Conservation (phyloP, 2,797 vertebrate species). For the Acanthiza pusilla region DNA sequence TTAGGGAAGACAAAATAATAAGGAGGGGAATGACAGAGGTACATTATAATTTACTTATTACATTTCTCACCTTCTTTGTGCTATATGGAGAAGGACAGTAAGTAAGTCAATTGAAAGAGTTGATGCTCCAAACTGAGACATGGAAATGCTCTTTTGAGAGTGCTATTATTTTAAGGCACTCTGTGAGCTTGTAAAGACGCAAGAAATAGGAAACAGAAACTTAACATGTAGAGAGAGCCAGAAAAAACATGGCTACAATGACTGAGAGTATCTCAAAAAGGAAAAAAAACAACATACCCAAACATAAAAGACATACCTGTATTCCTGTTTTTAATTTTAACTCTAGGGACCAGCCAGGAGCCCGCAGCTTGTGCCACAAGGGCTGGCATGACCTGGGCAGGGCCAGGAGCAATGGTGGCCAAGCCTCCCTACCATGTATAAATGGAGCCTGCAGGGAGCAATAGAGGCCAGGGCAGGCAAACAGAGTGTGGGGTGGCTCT, state of each 20-base stretch:
- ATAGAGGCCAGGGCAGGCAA: background rate
- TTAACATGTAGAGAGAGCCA: background rate
- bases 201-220: background rate
- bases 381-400: background rate
- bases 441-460: background rate
- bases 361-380: background rate
- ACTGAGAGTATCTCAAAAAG: background rate
- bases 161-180: background rate
- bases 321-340: background rate
- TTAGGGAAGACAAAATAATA: background rate
- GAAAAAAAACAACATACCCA: background rate
- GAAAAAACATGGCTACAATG: background rate
- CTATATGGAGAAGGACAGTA: background rate
- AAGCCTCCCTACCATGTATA: background rate
- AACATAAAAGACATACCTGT: background rate
- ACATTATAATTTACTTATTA: background rate
- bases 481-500: rapidly evolving
- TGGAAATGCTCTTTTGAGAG: background rate
- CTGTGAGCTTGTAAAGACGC: background rate
- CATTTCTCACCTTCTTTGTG: background rate
- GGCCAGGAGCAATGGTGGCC: background rate
- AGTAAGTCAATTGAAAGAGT: background rate
- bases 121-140: background rate
- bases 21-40: background rate
- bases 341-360: background rate